Evolutionary conservation across 2,113 vertebrate genomes (phyloP).

Genomic region (Corythaixoides concolor): DNA sequence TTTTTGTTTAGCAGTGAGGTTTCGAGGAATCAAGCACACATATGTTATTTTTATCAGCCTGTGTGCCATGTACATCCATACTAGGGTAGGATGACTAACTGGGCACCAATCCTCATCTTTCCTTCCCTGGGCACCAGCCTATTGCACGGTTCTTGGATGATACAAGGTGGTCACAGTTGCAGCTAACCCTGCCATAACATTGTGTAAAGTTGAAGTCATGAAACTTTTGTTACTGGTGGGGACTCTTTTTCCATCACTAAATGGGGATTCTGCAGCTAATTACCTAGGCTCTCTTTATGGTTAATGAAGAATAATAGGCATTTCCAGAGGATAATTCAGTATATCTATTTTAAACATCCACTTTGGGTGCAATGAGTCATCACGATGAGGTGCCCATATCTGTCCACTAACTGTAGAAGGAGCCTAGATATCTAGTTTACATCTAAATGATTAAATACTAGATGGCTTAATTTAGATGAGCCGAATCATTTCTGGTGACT

Average conservation of each 20-base stretch:
- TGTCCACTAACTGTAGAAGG: neutral
- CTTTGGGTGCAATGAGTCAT: neutral
- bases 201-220: neutral
- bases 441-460: neutral
- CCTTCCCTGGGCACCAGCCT: neutral
- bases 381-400: neutral
- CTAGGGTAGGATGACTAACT: neutral
- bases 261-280: neutral
- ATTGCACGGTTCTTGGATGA: neutral
- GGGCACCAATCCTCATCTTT: neutral
- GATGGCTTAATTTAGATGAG: neutral
- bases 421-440: neutral
- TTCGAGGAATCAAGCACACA: neutral
- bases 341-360: neutral
- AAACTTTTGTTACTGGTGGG: neutral
- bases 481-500: neutral
- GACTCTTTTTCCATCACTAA: neutral
- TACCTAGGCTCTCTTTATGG: neutral
- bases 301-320: neutral
- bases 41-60: neutral
- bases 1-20: neutral
- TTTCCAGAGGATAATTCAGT: neutral
- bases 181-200: neutral
- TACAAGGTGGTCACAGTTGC: neutral
- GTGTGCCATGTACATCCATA: accelerated